Base-by-base conservation (phyloP, 2,888 invertebrate species). In the Fragum fragum region DNA sequence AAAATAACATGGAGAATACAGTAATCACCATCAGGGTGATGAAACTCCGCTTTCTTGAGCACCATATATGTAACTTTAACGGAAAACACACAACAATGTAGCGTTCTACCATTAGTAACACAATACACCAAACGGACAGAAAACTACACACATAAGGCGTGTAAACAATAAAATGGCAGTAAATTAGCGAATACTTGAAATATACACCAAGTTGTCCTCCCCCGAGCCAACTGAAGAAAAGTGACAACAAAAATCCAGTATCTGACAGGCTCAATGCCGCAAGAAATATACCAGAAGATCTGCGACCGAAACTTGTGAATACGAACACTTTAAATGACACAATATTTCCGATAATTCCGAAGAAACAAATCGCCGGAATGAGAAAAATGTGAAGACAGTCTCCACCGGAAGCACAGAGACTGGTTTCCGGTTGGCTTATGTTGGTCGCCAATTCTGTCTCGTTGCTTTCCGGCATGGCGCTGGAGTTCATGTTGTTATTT, bases 81-180 rank as follows among this genome's bases (percentile, higher is more conserved):
- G 97, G 97, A 93, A 97, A 97, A 86, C 96, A 95, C 0, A 98
- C 97, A 0, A 97, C 97, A 3, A 98, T 96, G 92, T 97, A 97
- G 14, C 98, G 95, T 92, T 98, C 98, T 1, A 97, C 96, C 0
- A 98, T 98, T 92, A 98, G 97, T 0, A 97, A 96, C 6, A 97
- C 97, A 21, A 97, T 97, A 85, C 97, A 92, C 97, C 66, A 66
- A 1, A 66, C 66, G 66, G 66, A 66, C 42, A 66, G 42, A 42
- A 66, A 66, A 42, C 66, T 96, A 82, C 96, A 96, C 75, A 97
- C 96, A 89, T 96, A 96, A 32, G 90, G 87, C 28, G 89, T 79
- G 82, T 90, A 92, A 18, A 91, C 88, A 55, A 91, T 84, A 9
- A 88, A 55, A 63, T 77, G 53, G 53, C 77, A 77, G 52, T 77